Base-by-base conservation (phyloP, 1,140 invertebrate genomes). In the Ganaspis sp. region DNA sequence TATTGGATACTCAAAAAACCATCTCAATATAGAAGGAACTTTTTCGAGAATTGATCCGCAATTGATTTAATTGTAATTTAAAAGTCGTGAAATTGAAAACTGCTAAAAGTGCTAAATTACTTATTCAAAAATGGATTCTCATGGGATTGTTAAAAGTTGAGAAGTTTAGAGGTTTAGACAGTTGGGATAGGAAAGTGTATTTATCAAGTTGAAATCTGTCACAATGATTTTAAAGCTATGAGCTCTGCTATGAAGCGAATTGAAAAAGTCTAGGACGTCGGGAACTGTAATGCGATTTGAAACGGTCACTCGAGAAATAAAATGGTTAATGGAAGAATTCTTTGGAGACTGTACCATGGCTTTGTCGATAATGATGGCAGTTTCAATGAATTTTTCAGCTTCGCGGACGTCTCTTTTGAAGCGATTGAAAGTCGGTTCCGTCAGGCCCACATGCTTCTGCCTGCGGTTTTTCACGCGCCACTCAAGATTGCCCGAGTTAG, bases 381-480 rank as follows among this genome's bases (percentile, higher is more conserved):
- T 96, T 92, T 98, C 97, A 82, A 98, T 96, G 92, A 96, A 98
- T 89, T 98, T 98, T 70, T 96, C 96, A 79, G 95, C 95, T 87
- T 97, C 96, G 42, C 96, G 92, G 54, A 97, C 96, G 92, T 98
- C 96, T 74, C 96, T 92, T 89, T 93, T 94, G 77, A 92, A 93
- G 83, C 92, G 91, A 76, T 91, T 89, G 21, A 89, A 86, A 69
- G 87, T 86, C 54, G 89, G 91, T 82, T 94, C 92, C 85, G 91
- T 83, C 77, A 92, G 83, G 53, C 88, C 92, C 71, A 94, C 88
- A 85, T 95, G 93, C 85, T 95, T 95, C 85, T 93, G 93, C 74
- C 94, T 92, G 72, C 94, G 92, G 89, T 92, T 92, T 88, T 94
- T 92, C 78, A 93, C 89, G 71, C 94, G 92, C 94, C 95, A 95